A percentile compares a stretch with the other conserved stretches of the same genome.
Evolutionary conservation across 2,888 invertebrate genomes (phyloP).

Genomic region (Ramazzottius varieornatus): DNA sequence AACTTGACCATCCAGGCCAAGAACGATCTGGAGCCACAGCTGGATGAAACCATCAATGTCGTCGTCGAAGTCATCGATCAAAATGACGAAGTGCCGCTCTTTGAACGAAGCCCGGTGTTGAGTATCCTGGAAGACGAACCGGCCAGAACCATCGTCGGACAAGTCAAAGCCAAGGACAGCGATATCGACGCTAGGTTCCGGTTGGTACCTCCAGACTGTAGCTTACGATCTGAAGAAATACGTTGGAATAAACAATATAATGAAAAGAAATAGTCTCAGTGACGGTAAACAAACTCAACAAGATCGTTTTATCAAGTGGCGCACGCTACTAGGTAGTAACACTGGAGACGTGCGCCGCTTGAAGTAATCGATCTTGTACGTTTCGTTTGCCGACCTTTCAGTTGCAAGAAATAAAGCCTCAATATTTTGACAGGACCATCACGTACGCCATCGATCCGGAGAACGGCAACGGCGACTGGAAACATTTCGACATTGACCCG

Average conservation of each 20-base stretch:
- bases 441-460: constrained; percentile 67
- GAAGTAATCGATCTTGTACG: too few species aligned
- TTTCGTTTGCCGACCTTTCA: too few species aligned
- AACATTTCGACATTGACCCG: constrained; percentile 82
- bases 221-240: too few species aligned
- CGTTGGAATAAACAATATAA: too few species aligned
- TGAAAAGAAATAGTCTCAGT: not conserved
- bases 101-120: constrained; percentile 79
- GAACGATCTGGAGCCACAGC: constrained; percentile 83
- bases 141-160: constrained; percentile 74
- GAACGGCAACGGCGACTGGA: constrained; percentile 66
- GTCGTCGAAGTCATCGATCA: constrained; percentile 78
- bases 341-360: too few species aligned
- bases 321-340: too few species aligned
- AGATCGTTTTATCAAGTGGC: too few species aligned
- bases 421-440: too few species aligned
- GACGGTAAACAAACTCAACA: too few species aligned
- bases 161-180: constrained; percentile 82
- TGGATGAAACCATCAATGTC: constrained; percentile 76
- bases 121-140: constrained; percentile 81
- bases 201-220: too few species aligned
- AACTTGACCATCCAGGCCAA: constrained; percentile 81
- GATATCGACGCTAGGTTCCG: constrained; percentile 33
- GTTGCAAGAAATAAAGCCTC: not conserved
- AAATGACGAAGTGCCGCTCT: constrained; percentile 83